Evolutionary conservation across 2,113 vertebrate genomes (phyloP), one percentile per base, ranked within the genome.

Genomic region (Picathartes gymnocephalus): DNA sequence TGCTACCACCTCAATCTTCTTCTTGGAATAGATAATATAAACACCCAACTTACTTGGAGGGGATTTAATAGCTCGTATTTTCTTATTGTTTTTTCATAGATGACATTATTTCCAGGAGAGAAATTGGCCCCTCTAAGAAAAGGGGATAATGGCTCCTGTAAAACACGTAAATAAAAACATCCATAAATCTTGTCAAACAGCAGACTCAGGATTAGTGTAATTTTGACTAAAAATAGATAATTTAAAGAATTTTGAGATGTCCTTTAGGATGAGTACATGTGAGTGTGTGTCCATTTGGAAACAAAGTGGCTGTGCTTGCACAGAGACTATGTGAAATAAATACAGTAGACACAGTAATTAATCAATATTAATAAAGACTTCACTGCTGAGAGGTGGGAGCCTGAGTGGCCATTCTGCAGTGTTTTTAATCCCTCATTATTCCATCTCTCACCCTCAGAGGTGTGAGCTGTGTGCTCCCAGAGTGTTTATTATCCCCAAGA

Each of bases 81-180:
- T 74, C 98, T 97, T 95, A 98, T 97, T 89, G 98, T 98, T 90
- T 98, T 98, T 95, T 98, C 98, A 87, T 98, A 98, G 93, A 98
- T 98, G 58, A 98, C 97, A 80, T 98, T 98, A 69, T 97, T 98
- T 91, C 97, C 96, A 79, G 97, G 96, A 77, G 91, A 93, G 91
- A 98, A 98, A 84, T 40, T 97, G 1, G 89, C 91, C 37, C 95
- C 97, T 97, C 97, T 97, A 64, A 97, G 71, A 68, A 98, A 98
- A 6, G 97, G 97, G 33, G 97, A 98, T 48, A 98, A 50, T 1
- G 95, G 94, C 94, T 98, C 98, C 98, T 98, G 93, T 21, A 91
- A 91, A 93, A 85, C 35, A 78, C 13, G 2, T 27, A 37, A 45
- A 85, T n/a, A 50, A 69, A 87, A 76, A n/a, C 24, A 88, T 21